These are phyloP conservation scores for Octonoba sinensis DNA, from an alignment of 2,888 invertebrate species.

Conservation along the genomic window DNA sequence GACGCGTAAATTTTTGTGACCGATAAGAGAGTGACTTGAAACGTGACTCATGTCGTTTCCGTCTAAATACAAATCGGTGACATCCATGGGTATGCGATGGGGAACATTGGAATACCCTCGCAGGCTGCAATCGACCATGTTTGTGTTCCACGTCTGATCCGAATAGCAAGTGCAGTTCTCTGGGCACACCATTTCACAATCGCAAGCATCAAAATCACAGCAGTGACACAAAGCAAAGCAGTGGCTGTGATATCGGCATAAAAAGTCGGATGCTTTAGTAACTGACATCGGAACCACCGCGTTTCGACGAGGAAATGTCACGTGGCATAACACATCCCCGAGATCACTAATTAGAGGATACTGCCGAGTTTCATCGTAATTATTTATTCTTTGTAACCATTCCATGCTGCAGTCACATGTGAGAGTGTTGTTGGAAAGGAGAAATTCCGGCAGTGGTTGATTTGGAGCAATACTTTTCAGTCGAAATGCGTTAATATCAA, in stretches of 20 bases:
- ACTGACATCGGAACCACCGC: conserved; percentile 82
- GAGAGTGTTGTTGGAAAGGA: conserved; percentile 87
- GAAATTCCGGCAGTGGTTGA: conserved; percentile 83
- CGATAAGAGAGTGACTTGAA: conserved; percentile 87
- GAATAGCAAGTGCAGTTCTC: conserved; percentile 89
- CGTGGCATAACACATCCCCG: conserved; percentile 84
- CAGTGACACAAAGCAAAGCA: conserved; percentile 90
- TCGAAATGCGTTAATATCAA: conserved; percentile 89
- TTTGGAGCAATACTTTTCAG: conserved; percentile 82
- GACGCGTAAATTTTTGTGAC: conserved; percentile 82
- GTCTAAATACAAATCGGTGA: conserved; percentile 86
- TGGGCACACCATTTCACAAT: conserved; percentile 93
- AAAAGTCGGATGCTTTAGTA: conserved; percentile 85
- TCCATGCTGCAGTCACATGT: conserved; percentile 92
- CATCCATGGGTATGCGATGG: conserved; percentile 89
- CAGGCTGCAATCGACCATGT: conserved; percentile 86
- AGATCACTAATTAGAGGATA: conserved; percentile 87
- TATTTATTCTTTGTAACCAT: conserved; percentile 88
- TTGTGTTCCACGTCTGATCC: conserved; percentile 87
- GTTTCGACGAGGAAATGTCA: conserved; percentile 82
- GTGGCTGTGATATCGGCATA: conserved; percentile 86
- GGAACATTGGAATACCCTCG: conserved; percentile 75
- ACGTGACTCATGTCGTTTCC: conserved; percentile 84
- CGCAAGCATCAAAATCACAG: conserved; percentile 91
- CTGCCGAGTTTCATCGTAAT: conserved; percentile 76